Conservation (phyloP, 2,888 invertebrate genomes). For the Melanchra persicariae region DNA sequence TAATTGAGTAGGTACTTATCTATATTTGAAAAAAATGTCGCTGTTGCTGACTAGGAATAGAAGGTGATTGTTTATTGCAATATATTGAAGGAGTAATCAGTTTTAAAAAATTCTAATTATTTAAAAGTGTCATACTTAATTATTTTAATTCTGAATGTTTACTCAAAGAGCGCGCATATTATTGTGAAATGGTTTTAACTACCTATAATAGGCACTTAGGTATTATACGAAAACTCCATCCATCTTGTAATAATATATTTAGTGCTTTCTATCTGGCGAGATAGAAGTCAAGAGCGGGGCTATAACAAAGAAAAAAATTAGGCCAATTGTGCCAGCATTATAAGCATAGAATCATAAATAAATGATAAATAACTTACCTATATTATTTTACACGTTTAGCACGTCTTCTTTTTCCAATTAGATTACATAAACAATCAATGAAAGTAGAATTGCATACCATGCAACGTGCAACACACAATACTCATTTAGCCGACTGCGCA, state of each 20-base stretch:
- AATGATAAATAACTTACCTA: too few relatives aligned
- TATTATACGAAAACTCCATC: too few relatives aligned
- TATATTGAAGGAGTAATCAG: neutral
- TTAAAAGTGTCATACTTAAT: neutral
- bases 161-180: neutral
- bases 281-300: too few relatives aligned
- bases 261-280: too few relatives aligned
- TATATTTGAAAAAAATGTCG: neutral
- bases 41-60: neutral
- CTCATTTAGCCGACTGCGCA: conserved; percentile 24
- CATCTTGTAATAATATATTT: too few relatives aligned
- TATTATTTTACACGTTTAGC: too few relatives aligned
- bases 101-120: neutral
- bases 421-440: neutral
- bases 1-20: neutral
- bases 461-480: neutral
- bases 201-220: too few relatives aligned
- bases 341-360: too few relatives aligned
- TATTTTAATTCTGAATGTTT: neutral
- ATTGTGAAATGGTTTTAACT: neutral
- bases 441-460: neutral
- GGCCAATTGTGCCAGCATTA: too few relatives aligned
- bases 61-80: neutral
- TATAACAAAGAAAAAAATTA: too few relatives aligned
- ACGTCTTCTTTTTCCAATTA: too few relatives aligned